Evolutionary conservation across 23 tunicate genomes (phyloP), one percentile per base, ranked within the genome.

Genomic region (Trididemnum clinides): DNA sequence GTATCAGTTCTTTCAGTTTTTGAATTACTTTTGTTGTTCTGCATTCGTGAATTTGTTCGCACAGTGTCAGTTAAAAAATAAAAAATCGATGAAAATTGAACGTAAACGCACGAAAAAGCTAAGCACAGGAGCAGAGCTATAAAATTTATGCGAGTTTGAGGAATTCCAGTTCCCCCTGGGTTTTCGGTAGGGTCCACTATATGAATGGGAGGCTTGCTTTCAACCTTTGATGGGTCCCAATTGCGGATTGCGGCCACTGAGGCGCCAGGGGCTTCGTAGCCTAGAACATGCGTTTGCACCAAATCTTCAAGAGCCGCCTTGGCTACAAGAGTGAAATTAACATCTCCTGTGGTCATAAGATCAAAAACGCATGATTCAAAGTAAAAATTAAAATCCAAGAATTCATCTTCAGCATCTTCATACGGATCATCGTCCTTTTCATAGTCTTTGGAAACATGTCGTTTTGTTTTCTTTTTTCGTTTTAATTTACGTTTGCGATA

Each of bases 311-410:
- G 63, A 37, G 98, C 98, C 38, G 89, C 98, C 1, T 85, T 78
- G 22, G 98, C 90, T 25, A 93, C 49, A 25, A 91, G 69, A 5
- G 98, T 86, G 29, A 90, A 88, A 27, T 85, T 78, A 37, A 64
- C 77, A 63, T 93, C 98, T 3, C 98, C 93, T 0, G 98, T 88
- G 39, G 90, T 88, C 70, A 88, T 71, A 18, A 93, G 89, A 57
- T 93, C 98, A 38, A 93, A 93, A 31, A 93, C 98, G 86, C 98
- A 93, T 27, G 98, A 92, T 23, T 93, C 98, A 71, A 93, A 93
- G 39, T 93, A 93, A 62, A 93, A 93, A 85, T 93, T 93, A 34
- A 78, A 86, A 33, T 33, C 80, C 3, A 5, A 20, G 10, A 38
- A 20, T 20, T 73, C 57, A 2, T 73, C 57, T 36, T 22, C 22